Evolutionary conservation across 1,140 invertebrate genomes (phyloP), one percentile per base, ranked within the genome.

Genomic region (Sogatella furcifera): DNA sequence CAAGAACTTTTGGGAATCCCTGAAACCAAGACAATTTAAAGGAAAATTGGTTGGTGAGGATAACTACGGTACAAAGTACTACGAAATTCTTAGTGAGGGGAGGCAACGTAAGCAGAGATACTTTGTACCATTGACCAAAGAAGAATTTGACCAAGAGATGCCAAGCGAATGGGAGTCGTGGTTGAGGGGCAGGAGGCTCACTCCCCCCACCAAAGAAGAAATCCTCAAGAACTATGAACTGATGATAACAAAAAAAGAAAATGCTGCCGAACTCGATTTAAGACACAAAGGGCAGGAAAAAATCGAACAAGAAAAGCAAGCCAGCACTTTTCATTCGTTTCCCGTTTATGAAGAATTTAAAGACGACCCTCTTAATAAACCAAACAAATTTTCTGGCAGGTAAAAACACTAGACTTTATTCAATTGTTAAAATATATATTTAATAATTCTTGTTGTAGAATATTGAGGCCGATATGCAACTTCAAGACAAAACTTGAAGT

Each of bases 81-180:
- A 78, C 70, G 89, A 92, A 75, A 83, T 86, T 58, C 79, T 80
- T 17, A 74, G 75, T 19, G 71, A 73, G 34, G 80, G 78, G 0
- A 83, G 80, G 68, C 76, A 81, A 46, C 15, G 46, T 2, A 17
- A 17, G 17, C 77, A 77, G 1, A 72, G 90, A 56, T 91, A 82
- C 80, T 92, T 89, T 74, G 79, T 79, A 59, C 85, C 89, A 1
- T 68, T 73, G 0, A 74, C 77, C 19, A 80, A 82, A 38, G 74
- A 80, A 0, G 5, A 70, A 43, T 69, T 73, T 24, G 64, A 69
- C 57, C 80, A 85, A 67, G 85, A 89, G 66, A 70, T 89, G 46
- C 87, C 89, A 5, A 79, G 85, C 5, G 89, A 91, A 72, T 92
- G 89, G 89, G 86, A 90, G 72, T 74, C 89, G 11, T 92, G 89